A percentile compares a stretch with the other conserved stretches of the same genome.
Evolutionary conservation across 2,113 vertebrate genomes (phyloP).

Genomic region (Centrocercus urophasianus): DNA sequence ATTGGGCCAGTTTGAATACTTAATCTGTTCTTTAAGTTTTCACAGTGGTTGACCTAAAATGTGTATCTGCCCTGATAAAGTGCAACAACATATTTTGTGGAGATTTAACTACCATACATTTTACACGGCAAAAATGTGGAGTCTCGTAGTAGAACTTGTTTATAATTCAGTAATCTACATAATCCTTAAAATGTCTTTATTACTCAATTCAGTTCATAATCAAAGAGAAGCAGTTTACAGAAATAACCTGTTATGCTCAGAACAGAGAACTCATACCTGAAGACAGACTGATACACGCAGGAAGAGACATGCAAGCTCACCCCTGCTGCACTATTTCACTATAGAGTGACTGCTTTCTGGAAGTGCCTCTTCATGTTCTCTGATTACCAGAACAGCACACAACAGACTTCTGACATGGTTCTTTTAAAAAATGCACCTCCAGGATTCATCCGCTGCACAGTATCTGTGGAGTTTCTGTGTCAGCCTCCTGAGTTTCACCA

Average conservation of each 20-base stretch:
- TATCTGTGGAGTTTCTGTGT: not conserved
- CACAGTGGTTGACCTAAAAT: not conserved
- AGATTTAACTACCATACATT: not conserved
- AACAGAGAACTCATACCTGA: not conserved
- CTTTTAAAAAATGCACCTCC: too few species aligned
- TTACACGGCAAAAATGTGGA: not conserved
- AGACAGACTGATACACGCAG: not conserved
- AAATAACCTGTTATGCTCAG: not conserved
- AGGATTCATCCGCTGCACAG: not conserved
- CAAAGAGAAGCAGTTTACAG: not conserved
- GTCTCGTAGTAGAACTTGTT: not conserved
- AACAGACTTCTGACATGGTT: too few species aligned
- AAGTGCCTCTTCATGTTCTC: too few species aligned
- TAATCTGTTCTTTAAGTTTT: not conserved
- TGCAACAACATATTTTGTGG: not conserved
- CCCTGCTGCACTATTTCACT: not conserved
- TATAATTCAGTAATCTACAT: not conserved
- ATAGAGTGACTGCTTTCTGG: too few species aligned
- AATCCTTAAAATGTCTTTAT: not conserved
- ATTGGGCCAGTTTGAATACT: not conserved
- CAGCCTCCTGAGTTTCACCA: not conserved
- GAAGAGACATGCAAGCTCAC: not conserved
- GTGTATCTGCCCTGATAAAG: not conserved
- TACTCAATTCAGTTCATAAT: not conserved
- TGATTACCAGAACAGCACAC: too few species aligned